Percentiles rank a stretch among this genome's conserved stretches.
These are phyloP conservation scores for Acronicta psi DNA, from an alignment of 2,888 invertebrate species.

Conservation along the genomic window DNA sequence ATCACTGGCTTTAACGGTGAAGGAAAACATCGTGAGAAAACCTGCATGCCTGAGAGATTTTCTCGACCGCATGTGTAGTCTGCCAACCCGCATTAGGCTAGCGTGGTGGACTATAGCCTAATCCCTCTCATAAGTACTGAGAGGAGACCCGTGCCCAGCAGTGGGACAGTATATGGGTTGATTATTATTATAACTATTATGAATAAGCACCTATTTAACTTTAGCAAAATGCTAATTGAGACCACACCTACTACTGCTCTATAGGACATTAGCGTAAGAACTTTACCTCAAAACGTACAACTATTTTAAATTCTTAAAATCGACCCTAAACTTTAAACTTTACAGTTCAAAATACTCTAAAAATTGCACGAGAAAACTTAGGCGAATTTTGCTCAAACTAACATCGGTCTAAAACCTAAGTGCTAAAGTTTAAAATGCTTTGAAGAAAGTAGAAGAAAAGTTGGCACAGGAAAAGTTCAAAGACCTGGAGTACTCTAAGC, in stretches of 20 bases:
- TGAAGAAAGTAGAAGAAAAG: slow-evolving; percentile 55
- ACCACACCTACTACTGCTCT: slow-evolving; percentile 37
- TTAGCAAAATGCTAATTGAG: slow-evolving; percentile 16
- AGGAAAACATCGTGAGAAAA: too few species aligned
- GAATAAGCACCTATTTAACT: slow-evolving; percentile 15
- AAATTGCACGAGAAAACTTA: slow-evolving; percentile 30
- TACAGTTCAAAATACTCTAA: slow-evolving; percentile 30
- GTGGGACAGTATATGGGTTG: too few species aligned
- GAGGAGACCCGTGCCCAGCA: too few species aligned
- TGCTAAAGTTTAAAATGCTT: slow-evolving; percentile 46
- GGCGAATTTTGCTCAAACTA: neutral
- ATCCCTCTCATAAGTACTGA: too few species aligned
- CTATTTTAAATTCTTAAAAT: slow-evolving; percentile 4
- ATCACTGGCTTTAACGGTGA: too few species aligned
- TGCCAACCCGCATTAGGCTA: too few species aligned
- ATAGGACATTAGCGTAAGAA: slow-evolving; percentile 16
- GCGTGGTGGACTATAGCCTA: too few species aligned
- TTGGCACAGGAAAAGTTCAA: slow-evolving; percentile 67
- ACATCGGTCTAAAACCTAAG: slow-evolving; percentile 6
- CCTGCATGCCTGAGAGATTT: too few species aligned
- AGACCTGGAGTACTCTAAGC: slow-evolving; percentile 57
- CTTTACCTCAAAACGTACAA: neutral
- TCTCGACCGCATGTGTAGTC: too few species aligned
- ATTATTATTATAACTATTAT: neutral
- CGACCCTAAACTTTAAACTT: neutral